phyloP scores from a whole-genome alignment of 1,140 invertebrate genomes.

The Parapsyche elsis region DNA sequence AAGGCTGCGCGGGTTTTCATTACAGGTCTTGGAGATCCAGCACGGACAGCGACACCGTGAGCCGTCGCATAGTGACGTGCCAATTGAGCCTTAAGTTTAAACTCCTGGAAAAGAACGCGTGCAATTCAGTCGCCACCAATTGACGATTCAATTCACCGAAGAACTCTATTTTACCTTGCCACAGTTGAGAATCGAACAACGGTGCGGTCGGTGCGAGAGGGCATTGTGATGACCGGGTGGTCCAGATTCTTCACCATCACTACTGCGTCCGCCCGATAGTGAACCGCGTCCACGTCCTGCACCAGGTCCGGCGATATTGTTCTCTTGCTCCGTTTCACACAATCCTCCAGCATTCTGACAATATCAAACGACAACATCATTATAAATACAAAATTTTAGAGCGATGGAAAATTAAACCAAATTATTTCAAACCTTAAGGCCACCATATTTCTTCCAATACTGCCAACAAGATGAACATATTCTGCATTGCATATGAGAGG shows the following conservation, averaged over 20 bases:
- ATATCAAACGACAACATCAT: background rate
- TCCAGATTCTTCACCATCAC: conserved; percentile 66
- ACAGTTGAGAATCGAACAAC: conserved; percentile 89
- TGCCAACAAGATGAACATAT: conserved; percentile 94
- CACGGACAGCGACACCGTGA: conserved; percentile 79
- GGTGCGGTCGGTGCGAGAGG: conserved; percentile 81
- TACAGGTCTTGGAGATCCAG: conserved; percentile 87
- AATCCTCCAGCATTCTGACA: conserved; percentile 47
- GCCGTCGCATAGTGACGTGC: conserved; percentile 92
- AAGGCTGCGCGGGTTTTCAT: conserved; percentile 98
- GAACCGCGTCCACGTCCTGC: conserved; percentile 68
- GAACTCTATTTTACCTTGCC: conserved; percentile 72
- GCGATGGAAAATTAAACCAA: background rate
- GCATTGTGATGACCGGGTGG: conserved; percentile 60
- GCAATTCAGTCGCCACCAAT: too few species aligned
- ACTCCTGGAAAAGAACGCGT: conserved; percentile 75
- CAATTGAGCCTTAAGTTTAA: conserved; percentile 91
- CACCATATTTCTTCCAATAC: conserved; percentile 99
- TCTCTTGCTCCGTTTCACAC: conserved; percentile 50
- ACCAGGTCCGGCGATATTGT: conserved; percentile 2
- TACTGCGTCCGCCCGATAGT: conserved; percentile 59
- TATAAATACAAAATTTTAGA: conserved; percentile 5
- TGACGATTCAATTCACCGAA: too few species aligned
- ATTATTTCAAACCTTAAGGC: conserved; percentile 76
- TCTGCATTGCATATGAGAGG: conserved; percentile 87